These are phyloP conservation scores for Galbula dea DNA, from an alignment of 2,113 vertebrate genomes.

Conservation along the genomic window DNA sequence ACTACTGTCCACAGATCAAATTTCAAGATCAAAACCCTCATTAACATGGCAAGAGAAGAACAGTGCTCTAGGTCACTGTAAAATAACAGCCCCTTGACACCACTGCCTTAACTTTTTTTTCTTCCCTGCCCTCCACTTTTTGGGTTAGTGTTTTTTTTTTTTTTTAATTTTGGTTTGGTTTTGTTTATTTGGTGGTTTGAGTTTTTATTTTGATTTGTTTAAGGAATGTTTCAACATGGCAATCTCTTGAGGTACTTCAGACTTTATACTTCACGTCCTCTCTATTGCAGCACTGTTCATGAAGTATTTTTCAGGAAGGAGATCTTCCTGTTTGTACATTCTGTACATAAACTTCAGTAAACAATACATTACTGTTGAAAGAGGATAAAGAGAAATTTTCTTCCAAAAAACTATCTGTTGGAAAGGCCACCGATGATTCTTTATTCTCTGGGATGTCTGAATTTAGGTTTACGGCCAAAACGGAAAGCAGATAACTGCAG, in stretches of 20 bases:
- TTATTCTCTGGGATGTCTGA: constrained; percentile 46
- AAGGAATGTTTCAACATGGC: neutral
- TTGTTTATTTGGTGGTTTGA: no score
- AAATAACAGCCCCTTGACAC: constrained; percentile 41
- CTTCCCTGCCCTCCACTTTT: neutral
- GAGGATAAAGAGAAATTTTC: constrained; percentile 23
- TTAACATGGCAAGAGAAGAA: neutral
- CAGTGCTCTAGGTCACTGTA: neutral
- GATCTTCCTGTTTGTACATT: constrained; percentile 75
- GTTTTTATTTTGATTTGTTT: neutral
- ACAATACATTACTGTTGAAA: constrained; percentile 66
- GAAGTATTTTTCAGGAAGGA: constrained; percentile 76
- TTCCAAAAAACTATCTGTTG: constrained; percentile 53
- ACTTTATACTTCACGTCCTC: constrained; percentile 57
- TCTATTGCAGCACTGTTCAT: constrained; percentile 49
- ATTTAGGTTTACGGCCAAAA: constrained; percentile 47
- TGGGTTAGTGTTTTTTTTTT: neutral
- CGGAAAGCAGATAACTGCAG: constrained; percentile 37
- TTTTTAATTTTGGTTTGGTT: neutral
- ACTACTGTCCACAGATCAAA: neutral
- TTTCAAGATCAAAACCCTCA: neutral
- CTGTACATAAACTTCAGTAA: constrained; percentile 72
- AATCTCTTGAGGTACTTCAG: constrained; percentile 58
- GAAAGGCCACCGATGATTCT: constrained; percentile 10
- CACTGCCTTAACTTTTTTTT: neutral